Evolutionary conservation across 2,113 vertebrate species (phyloP).

Genomic region (Takifugu bimaculatus): DNA sequence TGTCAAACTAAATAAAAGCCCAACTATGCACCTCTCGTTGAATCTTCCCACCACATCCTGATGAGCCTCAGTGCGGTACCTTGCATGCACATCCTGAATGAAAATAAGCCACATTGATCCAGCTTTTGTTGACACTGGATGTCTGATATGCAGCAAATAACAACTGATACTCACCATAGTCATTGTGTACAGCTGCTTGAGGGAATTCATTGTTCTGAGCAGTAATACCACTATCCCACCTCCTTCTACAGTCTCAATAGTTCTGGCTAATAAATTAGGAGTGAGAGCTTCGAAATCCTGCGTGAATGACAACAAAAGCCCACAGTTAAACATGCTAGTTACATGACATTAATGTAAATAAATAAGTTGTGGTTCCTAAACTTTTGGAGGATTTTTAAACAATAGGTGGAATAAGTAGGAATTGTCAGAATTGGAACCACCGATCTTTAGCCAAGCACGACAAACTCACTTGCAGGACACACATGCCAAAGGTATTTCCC

Average conservation of each 20-base stretch:
- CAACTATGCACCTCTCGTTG: constrained; percentile 84
- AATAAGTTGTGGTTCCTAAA: neutral
- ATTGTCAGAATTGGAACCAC: neutral
- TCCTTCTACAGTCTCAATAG: constrained; percentile 94
- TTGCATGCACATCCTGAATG: constrained; percentile 90
- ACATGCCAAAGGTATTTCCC: constrained; percentile 96
- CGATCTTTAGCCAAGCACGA: neutral
- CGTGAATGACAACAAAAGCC: neutral
- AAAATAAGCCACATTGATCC: neutral
- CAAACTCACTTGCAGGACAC: constrained; percentile 85
- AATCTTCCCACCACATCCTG: constrained; percentile 95
- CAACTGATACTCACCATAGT: constrained; percentile 81
- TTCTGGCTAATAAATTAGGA: constrained; percentile 92
- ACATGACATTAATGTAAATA: neutral
- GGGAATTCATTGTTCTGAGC: constrained; percentile 90
- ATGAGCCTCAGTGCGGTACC: constrained; percentile 94
- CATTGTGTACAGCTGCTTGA: constrained; percentile 96
- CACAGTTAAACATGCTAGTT: neutral
- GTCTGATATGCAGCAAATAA: neutral
- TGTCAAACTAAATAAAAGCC: too few species aligned
- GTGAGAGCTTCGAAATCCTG: constrained; percentile 97
- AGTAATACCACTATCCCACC: constrained; percentile 91
- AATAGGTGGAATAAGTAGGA: too few species aligned
- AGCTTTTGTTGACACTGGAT: neutral
- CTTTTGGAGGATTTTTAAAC: neutral